Base-by-base conservation (phyloP, 2,797 vertebrate species). In the Micropoecilia bifurca region DNA sequence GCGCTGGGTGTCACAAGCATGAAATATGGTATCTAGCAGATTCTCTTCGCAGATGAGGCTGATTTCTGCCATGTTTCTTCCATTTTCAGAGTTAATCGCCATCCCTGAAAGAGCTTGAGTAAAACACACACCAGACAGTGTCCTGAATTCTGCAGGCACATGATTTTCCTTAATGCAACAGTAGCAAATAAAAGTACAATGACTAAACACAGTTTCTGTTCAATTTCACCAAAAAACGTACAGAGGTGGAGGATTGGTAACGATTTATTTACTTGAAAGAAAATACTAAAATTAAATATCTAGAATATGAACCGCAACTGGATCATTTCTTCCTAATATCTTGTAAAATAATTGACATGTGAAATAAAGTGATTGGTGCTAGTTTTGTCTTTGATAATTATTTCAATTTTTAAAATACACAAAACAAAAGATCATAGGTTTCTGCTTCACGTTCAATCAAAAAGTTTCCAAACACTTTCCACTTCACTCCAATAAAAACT, bases 21-120 rank as follows among this genome's bases (percentile, higher is more conserved):
- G 94, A 91, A 98, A 98, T 85, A 98, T 95, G 0, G 96, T 94
- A 39, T 97, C 95, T 16, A 98, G 92, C 13, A 97, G 86, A 75
- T 98, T 96, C 82, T 98, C 97, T 61, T 97, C 97, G 45, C 94
- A 96, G 87, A 97, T 96, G 36, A 97, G 85, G 73, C 93, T 96
- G 76, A 95, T 86, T 1, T 97, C 93, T 0, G 90, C 74, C 57
- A 83, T 79, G 0, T 55, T 90, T 10, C 88, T 92, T 85, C 78
- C 91, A 73, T 50, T 80, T 6, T 91, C 92, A 0, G 74, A 47
- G 12, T 87, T 41, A 57, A 75, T 55, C 1, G 88, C 78, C 25
- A 85, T 78, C 76, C 91, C 94, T 92, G 71, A 50, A 61, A 45
- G 4, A 53, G 7, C 10, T 83, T 2, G 33, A 59, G 77, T 6